A percentile compares a stretch with the other conserved stretches of the same genome.
Conservation (phyloP, 2,113 vertebrate species). For the Xerus inauris region DNA sequence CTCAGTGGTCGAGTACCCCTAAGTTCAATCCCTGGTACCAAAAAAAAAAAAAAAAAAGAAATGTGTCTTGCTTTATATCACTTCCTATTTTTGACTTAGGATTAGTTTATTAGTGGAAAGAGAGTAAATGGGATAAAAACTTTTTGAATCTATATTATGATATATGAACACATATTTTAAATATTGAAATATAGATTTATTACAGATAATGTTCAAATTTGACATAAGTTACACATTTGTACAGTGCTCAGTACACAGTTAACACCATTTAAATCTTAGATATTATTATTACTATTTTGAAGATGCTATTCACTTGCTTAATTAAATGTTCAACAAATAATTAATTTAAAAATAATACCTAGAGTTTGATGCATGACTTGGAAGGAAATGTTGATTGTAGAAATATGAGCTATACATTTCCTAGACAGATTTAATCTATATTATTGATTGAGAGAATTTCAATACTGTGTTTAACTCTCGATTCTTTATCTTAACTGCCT, state of each 20-base stretch:
- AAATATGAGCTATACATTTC: background rate
- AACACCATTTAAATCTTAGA: background rate
- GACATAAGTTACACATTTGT: background rate
- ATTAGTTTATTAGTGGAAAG: background rate
- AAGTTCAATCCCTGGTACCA: too few relatives aligned
- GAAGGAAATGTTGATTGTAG: background rate
- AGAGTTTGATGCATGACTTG: background rate
- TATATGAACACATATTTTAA: background rate
- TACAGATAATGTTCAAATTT: background rate
- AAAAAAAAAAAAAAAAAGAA: too few relatives aligned
- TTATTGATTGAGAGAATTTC: background rate
- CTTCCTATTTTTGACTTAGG: background rate
- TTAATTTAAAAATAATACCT: background rate
- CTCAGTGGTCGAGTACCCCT: too few relatives aligned
- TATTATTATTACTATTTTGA: background rate
- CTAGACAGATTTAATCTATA: background rate
- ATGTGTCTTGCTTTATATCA: background rate
- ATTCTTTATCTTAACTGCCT: background rate
- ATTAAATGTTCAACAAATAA: constrained; percentile 3
- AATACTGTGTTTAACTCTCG: background rate
- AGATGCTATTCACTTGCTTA: background rate
- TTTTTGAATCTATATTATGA: background rate
- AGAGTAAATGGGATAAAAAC: background rate
- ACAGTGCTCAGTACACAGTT: background rate
- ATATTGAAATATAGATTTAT: background rate